A percentile compares a stretch with the other conserved stretches of the same genome.
Evolutionary conservation across 1,140 invertebrate genomes (phyloP).

Genomic region (Drosophila persimilis): DNA sequence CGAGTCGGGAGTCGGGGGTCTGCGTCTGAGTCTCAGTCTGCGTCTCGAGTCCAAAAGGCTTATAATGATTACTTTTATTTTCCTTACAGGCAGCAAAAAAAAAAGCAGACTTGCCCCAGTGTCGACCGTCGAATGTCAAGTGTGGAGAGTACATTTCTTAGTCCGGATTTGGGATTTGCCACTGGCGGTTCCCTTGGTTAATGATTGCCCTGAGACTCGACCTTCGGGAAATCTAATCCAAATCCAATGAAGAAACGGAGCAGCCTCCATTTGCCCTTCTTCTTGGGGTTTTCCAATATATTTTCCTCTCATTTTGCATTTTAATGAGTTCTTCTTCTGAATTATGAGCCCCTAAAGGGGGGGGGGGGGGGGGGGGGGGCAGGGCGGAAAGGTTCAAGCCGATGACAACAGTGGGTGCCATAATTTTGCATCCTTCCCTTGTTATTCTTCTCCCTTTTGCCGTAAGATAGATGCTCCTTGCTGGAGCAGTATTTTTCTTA

Average conservation of each 20-base stretch:
- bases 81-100: constrained; percentile 1
- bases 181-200: constrained; percentile 23
- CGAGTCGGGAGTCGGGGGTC: constrained; percentile 11
- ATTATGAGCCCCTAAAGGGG: constrained; percentile 52
- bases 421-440: constrained; percentile 62
- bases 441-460: constrained; percentile 16
- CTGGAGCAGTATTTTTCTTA: constrained; percentile 24
- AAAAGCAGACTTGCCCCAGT: neutral
- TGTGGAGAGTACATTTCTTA: constrained; percentile 26
- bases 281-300: constrained; percentile 46
- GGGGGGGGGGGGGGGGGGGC: too few relatives aligned
- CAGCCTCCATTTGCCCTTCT: constrained; percentile 3
- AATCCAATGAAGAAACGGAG: neutral
- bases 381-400: neutral
- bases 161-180: constrained; percentile 22
- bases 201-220: constrained; percentile 16
- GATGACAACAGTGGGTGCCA: constrained; percentile 44
- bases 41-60: constrained; percentile 46
- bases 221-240: too few relatives aligned
- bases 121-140: constrained; percentile 8
- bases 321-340: constrained; percentile 72
- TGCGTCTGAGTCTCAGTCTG: constrained; percentile 8
- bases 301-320: constrained; percentile 71
- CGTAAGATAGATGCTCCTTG: neutral
- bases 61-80: constrained; percentile 51